A percentile compares a stretch with the other conserved stretches of the same genome.
phyloP scores from a whole-genome alignment of 1,140 invertebrate species.

The Bicyclus anynana region DNA sequence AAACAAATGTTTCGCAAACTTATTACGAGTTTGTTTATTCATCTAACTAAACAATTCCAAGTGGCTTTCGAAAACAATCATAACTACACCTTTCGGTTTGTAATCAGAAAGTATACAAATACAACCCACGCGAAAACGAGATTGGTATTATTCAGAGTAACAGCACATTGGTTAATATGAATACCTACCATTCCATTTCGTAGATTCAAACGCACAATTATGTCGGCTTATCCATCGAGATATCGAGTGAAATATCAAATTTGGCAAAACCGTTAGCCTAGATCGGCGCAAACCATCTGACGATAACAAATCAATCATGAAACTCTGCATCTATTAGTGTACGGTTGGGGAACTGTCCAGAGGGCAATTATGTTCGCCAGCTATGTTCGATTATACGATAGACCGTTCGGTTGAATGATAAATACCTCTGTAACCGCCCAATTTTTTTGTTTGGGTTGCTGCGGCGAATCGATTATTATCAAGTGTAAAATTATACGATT shows the following conservation, averaged over 20 bases:
- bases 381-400: conserved; percentile 7
- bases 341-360: conserved; percentile 15
- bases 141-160: neutral
- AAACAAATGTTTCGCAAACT: too few relatives aligned
- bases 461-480: too few relatives aligned
- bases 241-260: conserved; percentile 24
- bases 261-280: conserved; percentile 20
- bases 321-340: conserved; percentile 25
- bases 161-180: neutral
- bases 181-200: neutral
- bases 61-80: too few relatives aligned
- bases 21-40: too few relatives aligned
- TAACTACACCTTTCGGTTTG: too few relatives aligned
- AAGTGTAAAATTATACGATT: too few relatives aligned
- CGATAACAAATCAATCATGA: conserved; percentile 31
- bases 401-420: neutral
- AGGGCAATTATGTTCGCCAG: conserved; percentile 6
- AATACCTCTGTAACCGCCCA: neutral
- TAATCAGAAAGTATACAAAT: too few relatives aligned
- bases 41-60: too few relatives aligned
- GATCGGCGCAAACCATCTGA: conserved; percentile 20
- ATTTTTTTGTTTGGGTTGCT: too few relatives aligned
- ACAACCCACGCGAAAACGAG: neutral
- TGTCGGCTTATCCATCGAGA: conserved; percentile 1
- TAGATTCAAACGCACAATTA: conserved; percentile 7